Conservation (phyloP, 2,888 invertebrate species). For the Lepidonotus clava region DNA sequence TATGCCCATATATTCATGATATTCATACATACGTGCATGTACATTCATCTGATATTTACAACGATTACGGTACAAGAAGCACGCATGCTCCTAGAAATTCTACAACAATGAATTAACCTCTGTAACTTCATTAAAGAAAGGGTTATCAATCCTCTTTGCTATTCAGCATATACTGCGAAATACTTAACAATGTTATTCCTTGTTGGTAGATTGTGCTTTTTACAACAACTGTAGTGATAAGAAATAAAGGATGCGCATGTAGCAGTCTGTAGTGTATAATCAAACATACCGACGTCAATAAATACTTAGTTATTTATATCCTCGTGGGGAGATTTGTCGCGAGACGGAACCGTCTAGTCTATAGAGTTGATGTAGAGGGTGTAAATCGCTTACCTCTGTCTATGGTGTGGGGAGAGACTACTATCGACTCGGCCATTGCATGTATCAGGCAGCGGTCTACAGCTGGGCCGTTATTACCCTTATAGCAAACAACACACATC, state of each 20-base stretch:
- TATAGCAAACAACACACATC: slow-evolving; percentile 22
- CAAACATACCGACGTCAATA: slow-evolving; percentile 31
- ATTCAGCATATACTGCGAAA: neutral
- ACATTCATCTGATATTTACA: slow-evolving; percentile 36
- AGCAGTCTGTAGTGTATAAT: neutral
- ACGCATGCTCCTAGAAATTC: neutral
- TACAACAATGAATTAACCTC: slow-evolving; percentile 1
- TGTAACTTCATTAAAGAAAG: neutral
- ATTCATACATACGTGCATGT: slow-evolving; percentile 53
- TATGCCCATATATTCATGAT: slow-evolving; percentile 34
- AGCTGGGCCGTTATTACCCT: neutral
- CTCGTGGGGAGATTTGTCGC: neutral
- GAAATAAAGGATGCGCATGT: neutral
- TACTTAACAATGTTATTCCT: neutral
- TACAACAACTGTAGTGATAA: neutral
- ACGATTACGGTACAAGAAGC: neutral
- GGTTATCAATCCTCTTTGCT: neutral
- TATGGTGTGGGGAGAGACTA: neutral
- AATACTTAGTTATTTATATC: neutral
- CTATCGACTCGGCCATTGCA: neutral
- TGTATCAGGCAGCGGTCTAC: neutral
- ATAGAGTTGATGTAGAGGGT: neutral
- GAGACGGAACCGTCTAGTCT: neutral
- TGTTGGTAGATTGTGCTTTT: neutral
- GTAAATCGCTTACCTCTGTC: slow-evolving; percentile 11